Percentiles rank a stretch among this genome's conserved stretches.
Conservation (phyloP, 1,140 invertebrate genomes). For the Dendrolimus punctatus region DNA sequence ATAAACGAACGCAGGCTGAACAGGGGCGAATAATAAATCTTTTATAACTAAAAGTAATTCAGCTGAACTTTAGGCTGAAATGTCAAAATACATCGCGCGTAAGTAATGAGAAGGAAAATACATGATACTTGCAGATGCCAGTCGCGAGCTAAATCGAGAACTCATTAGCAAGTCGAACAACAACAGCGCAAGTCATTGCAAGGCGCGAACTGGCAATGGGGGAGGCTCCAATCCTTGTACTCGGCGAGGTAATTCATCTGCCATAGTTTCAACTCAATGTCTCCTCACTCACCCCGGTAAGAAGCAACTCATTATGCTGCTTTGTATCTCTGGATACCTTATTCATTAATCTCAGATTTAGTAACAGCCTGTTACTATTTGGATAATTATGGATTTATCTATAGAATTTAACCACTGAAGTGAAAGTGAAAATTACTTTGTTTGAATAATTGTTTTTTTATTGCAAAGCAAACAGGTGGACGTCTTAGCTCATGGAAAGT, state of each 20-base stretch:
- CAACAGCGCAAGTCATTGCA: constrained; percentile 35
- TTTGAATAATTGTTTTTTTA: too few species aligned
- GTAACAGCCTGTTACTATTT: not conserved
- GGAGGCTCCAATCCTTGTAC: not conserved
- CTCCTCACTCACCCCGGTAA: constrained; percentile 9
- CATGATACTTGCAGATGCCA: constrained; percentile 22
- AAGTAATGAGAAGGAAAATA: constrained; percentile 30
- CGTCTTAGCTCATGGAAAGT: too few species aligned
- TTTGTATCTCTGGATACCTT: constrained; percentile 15
- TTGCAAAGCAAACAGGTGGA: too few species aligned
- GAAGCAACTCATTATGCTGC: constrained; percentile 20
- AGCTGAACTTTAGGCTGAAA: constrained; percentile 20
- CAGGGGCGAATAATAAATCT: constrained; percentile 1
- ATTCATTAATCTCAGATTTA: constrained; percentile 14
- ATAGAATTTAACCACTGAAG: too few species aligned
- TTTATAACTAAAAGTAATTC: constrained; percentile 7
- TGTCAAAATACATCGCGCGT: constrained; percentile 23
- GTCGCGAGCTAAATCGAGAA: constrained; percentile 34
- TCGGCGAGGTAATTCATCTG: constrained; percentile 20
- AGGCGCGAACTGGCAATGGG: constrained; percentile 8
- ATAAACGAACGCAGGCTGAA: not conserved
- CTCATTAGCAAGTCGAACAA: constrained; percentile 46
- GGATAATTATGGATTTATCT: too few species aligned
- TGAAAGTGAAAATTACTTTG: too few species aligned
- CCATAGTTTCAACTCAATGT: constrained; percentile 23